Evolutionary conservation across 2,113 vertebrate genomes (phyloP).

Genomic region (Epinephelus lanceolatus): DNA sequence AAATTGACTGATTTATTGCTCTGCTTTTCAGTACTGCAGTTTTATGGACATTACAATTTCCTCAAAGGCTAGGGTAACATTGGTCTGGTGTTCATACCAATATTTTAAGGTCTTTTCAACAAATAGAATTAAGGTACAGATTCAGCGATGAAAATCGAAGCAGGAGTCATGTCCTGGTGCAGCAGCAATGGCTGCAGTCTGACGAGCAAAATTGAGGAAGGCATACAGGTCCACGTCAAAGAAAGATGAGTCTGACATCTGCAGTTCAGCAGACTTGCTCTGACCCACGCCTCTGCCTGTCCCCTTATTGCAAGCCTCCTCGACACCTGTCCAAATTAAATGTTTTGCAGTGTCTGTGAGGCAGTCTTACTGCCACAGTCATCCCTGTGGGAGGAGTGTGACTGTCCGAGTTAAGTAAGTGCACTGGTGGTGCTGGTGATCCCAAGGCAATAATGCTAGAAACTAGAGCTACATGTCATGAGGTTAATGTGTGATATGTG

Average conservation of each 20-base stretch:
- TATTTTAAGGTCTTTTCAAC: conserved; percentile 16
- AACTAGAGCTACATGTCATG: neutral
- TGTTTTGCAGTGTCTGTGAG: conserved; percentile 46
- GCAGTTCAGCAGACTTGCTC: conserved; percentile 58
- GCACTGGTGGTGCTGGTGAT: neutral
- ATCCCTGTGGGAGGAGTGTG: conserved; percentile 1
- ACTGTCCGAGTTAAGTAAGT: conserved; percentile 11
- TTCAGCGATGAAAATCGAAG: conserved; percentile 50
- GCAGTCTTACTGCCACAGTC: conserved; percentile 26
- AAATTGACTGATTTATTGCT: neutral
- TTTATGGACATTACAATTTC: neutral
- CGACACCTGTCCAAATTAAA: conserved; percentile 55
- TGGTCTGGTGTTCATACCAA: conserved; percentile 3
- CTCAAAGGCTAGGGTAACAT: neutral
- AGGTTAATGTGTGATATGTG: too few species aligned
- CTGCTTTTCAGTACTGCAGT: neutral
- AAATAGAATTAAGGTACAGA: conserved; percentile 30
- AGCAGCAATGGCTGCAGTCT: conserved; percentile 38
- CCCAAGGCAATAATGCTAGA: neutral
- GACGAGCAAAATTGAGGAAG: conserved; percentile 55
- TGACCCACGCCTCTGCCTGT: conserved; percentile 50
- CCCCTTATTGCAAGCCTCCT: conserved; percentile 44
- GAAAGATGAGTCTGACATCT: conserved; percentile 69
- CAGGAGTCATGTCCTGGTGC: conserved; percentile 35
- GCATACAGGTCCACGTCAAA: conserved; percentile 46